Conservation (phyloP, 2,888 invertebrate species). For the Heliconius erato region DNA sequence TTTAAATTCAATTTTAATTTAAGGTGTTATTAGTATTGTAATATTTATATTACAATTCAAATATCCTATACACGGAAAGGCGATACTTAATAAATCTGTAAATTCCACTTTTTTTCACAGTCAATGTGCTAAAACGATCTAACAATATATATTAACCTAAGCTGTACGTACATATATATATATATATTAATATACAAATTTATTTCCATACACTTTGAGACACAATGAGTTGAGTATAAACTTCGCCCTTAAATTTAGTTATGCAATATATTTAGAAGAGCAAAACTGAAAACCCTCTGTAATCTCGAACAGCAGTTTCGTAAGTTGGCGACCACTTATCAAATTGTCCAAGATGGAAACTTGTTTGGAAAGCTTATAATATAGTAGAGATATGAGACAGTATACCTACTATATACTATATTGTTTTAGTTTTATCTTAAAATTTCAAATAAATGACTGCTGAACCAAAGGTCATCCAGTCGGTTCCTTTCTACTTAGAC, state of each 20-base stretch:
- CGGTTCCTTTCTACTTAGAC: too few relatives aligned
- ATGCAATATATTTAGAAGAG: constrained; percentile 42
- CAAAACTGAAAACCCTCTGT: constrained; percentile 48
- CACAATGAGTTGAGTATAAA: constrained; percentile 20
- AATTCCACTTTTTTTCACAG: too few relatives aligned
- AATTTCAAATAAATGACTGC: background rate
- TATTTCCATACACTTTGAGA: background rate
- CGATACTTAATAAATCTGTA: too few relatives aligned
- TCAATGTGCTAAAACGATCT: too few relatives aligned
- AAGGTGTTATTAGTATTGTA: too few relatives aligned
- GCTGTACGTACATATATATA: too few relatives aligned
- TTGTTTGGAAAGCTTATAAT: constrained; percentile 39
- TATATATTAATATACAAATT: too few relatives aligned
- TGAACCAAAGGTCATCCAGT: background rate
- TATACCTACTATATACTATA: background rate
- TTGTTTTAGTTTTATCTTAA: background rate
- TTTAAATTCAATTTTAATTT: too few relatives aligned
- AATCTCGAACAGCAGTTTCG: constrained; percentile 50
- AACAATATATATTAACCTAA: too few relatives aligned
- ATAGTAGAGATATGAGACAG: constrained; percentile 3
- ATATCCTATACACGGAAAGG: too few relatives aligned
- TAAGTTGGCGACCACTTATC: constrained; percentile 53
- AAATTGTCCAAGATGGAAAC: constrained; percentile 51
- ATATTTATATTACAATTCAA: too few relatives aligned
- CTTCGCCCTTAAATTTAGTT: constrained; percentile 36